phyloP scores from a whole-genome alignment of 2,797 vertebrate species.

The Graptemys geographica region DNA sequence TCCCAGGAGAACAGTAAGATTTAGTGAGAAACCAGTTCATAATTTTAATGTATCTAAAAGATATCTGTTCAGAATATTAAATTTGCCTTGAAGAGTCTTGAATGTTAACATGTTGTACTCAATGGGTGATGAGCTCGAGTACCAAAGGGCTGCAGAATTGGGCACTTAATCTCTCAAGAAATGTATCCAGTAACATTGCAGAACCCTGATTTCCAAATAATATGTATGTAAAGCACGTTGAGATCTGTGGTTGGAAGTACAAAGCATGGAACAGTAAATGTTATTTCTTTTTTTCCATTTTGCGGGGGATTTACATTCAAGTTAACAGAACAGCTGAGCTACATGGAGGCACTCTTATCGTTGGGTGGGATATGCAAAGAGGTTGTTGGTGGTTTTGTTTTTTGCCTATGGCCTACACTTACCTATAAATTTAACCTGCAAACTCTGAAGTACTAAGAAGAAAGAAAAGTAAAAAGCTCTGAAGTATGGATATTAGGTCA shows the following conservation, averaged over 20 bases:
- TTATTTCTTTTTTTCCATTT: not conserved
- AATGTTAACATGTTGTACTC: not conserved
- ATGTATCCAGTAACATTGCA: not conserved
- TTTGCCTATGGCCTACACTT: not conserved
- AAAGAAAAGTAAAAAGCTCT: slow-evolving; percentile 9
- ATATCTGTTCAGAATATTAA: not conserved
- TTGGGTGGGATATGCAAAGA: not conserved
- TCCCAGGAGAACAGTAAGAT: not conserved
- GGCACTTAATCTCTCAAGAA: not conserved
- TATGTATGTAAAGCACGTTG: not conserved
- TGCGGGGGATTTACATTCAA: not conserved
- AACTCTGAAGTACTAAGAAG: not conserved
- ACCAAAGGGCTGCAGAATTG: not conserved
- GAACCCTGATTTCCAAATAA: not conserved
- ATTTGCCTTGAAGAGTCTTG: not conserved
- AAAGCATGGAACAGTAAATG: not conserved
- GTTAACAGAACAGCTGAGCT: not conserved
- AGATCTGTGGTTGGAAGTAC: not conserved
- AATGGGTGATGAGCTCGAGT: not conserved
- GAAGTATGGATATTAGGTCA: not conserved
- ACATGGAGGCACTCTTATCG: not conserved
- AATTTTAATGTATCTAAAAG: not conserved
- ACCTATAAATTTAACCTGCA: not conserved
- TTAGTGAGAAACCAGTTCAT: not conserved
- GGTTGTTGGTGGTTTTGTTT: not conserved